Conservation (phyloP, 37 sponge, comb jelly and placozoan genomes). For the Ephydatia muelleri region DNA sequence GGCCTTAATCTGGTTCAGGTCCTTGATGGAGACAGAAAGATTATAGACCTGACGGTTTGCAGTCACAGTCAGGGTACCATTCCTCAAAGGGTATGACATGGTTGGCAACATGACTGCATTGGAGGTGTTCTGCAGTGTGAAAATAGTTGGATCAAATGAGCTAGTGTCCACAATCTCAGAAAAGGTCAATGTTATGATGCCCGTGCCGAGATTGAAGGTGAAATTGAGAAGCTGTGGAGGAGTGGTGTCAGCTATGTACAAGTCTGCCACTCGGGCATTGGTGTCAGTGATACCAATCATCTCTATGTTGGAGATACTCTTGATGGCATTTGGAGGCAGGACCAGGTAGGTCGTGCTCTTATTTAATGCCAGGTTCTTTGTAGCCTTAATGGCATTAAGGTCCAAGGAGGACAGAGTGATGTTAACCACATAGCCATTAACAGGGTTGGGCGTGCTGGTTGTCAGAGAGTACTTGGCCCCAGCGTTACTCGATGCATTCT, state of each 20-base stretch:
- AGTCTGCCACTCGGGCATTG: slow-evolving; percentile 36
- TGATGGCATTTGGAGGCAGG: slow-evolving; percentile 69
- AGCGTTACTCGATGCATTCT: slow-evolving; percentile 7
- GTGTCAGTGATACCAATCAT: slow-evolving; percentile 66
- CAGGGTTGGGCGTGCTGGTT: slow-evolving; percentile 41
- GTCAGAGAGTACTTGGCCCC: slow-evolving; percentile 45
- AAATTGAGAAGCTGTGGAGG: slow-evolving; percentile 61
- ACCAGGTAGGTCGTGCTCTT: slow-evolving; percentile 54
- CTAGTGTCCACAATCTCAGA: slow-evolving; percentile 75
- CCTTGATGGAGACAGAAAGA: slow-evolving; percentile 43
- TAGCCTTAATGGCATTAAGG: slow-evolving; percentile 78
- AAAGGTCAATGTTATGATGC: slow-evolving; percentile 62
- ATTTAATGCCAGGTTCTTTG: slow-evolving; percentile 45
- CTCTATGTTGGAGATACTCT: slow-evolving; percentile 78
- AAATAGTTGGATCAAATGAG: slow-evolving; percentile 29
- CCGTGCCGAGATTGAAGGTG: slow-evolving; percentile 71
- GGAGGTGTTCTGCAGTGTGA: slow-evolving; percentile 69
- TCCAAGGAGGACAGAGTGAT: slow-evolving; percentile 60
- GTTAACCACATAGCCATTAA: slow-evolving; percentile 81
- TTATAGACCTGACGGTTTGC: slow-evolving; percentile 28
- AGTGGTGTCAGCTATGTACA: slow-evolving; percentile 50
- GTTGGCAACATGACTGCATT: slow-evolving; percentile 22
- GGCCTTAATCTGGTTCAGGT: slow-evolving; percentile 83
- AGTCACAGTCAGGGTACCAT: slow-evolving; percentile 15
- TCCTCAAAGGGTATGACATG: slow-evolving; percentile 34